These are phyloP conservation scores for Hydroisotoma schaefferi DNA, from an alignment of 2,888 invertebrate species.

Conservation along the genomic window DNA sequence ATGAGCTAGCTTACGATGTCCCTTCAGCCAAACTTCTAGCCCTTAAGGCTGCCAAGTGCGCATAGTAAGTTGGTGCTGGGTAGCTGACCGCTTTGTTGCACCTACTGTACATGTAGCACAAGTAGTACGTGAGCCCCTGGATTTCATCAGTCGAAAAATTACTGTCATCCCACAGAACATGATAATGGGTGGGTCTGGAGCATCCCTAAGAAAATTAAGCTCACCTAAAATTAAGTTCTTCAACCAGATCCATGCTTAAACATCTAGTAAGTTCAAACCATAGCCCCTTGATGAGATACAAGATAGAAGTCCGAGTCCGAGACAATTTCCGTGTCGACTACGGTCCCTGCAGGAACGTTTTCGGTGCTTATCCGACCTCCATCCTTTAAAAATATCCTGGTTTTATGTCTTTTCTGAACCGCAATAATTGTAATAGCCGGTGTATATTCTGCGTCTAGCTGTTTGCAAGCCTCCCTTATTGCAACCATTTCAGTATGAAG, in stretches of 20 bases:
- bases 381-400: not conserved
- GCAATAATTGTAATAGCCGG: conserved; percentile 61
- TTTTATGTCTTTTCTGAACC: conserved; percentile 61
- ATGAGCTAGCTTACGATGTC: no score
- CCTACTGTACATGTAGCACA: conserved; percentile 81
- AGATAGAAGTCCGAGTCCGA: conserved; percentile 55
- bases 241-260: not conserved
- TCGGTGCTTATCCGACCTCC: not conserved
- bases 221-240: not conserved
- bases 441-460: conserved; percentile 56
- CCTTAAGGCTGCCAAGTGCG: conserved; percentile 16
- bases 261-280: not conserved
- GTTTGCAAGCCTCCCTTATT: conserved; percentile 57
- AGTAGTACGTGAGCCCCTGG: conserved; percentile 72
- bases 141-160: conserved; percentile 68
- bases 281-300: conserved; percentile 52
- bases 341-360: conserved; percentile 57
- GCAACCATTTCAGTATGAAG: conserved; percentile 42
- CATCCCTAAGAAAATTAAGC: conserved; percentile 67
- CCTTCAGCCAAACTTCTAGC: conserved; percentile 1
- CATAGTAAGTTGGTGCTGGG: conserved; percentile 26
- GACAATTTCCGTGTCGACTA: conserved; percentile 56
- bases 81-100: conserved; percentile 62
- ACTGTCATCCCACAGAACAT: conserved; percentile 75
- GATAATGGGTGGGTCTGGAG: conserved; percentile 71